These are phyloP conservation scores for Melanophora roralis DNA, from an alignment of 2,888 invertebrate species.

Conservation along the genomic window DNA sequence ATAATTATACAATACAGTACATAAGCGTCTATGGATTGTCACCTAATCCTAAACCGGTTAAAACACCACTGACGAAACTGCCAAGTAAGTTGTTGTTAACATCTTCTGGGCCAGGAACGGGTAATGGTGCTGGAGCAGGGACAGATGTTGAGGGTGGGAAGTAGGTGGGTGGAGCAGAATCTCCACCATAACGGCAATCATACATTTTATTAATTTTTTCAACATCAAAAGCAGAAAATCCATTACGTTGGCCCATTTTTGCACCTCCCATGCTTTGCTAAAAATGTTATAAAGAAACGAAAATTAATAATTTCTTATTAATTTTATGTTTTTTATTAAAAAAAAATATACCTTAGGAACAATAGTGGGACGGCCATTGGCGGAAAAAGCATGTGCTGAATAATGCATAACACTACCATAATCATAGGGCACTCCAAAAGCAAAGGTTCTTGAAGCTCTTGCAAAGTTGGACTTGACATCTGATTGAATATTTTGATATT, in stretches of 20 bases:
- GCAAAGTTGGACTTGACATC: conserved; percentile 84
- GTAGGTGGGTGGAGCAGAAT: conserved; percentile 16
- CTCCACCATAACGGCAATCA: conserved; percentile 78
- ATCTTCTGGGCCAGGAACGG: conserved; percentile 42
- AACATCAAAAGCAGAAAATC: conserved; percentile 85
- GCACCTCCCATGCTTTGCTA: conserved; percentile 72
- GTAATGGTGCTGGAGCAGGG: conserved; percentile 5
- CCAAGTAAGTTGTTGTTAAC: conserved; percentile 68
- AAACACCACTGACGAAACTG: conserved; percentile 73
- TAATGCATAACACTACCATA: conserved; percentile 92
- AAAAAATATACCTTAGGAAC: conserved; percentile 77
- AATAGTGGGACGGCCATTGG: conserved; percentile 84
- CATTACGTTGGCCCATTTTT: conserved; percentile 85
- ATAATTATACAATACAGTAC: too few species aligned
- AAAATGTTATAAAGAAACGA: conserved; percentile 6
- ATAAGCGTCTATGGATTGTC: conserved; percentile 37
- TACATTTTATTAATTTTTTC: conserved; percentile 87
- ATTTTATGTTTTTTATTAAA: too few species aligned
- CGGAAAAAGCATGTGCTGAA: conserved; percentile 86
- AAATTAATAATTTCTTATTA: background rate
- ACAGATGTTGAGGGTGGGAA: background rate
- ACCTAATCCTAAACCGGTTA: conserved; percentile 72
- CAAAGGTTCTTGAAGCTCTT: conserved; percentile 81
- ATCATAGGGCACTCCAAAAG: conserved; percentile 86
- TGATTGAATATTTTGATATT: conserved; percentile 83